phyloP scores from a whole-genome alignment of 2,113 vertebrate genomes.

The Malaclemys terrapin region DNA sequence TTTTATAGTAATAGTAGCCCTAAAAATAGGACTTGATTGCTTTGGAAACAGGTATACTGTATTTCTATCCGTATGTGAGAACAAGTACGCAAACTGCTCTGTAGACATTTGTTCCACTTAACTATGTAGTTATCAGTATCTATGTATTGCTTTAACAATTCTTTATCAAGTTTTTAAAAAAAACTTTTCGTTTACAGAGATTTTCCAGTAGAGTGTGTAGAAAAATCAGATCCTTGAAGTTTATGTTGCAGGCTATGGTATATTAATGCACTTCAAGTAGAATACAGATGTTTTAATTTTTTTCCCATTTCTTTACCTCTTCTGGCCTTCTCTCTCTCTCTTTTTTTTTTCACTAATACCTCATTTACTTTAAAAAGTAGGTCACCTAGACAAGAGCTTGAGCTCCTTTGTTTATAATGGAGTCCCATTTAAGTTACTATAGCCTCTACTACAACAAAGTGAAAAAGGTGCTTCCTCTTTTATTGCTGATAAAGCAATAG shows the following conservation, averaged over 20 bases:
- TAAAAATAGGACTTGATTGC: conserved; percentile 55
- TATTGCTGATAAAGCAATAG: not conserved
- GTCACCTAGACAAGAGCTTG: not conserved
- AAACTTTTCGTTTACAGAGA: not conserved
- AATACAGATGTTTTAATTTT: not conserved
- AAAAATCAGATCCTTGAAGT: accelerated
- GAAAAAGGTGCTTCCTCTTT: conserved; percentile 16
- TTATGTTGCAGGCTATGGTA: not conserved
- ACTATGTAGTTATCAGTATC: not conserved
- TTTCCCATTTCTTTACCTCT: not conserved
- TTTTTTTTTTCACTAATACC: not conserved
- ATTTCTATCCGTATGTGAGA: not conserved
- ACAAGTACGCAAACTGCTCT: not conserved
- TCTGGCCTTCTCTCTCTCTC: not conserved
- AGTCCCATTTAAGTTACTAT: conserved; percentile 34
- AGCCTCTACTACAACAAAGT: conserved; percentile 14
- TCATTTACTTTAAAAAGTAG: not conserved
- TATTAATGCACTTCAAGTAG: not conserved
- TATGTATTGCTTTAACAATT: not conserved
- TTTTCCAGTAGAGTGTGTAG: not conserved
- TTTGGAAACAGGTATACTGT: conserved; percentile 2
- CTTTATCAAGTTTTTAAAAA: not conserved
- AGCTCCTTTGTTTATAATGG: not conserved
- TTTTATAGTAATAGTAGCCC: conserved; percentile 18
- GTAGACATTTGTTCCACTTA: not conserved